Evolutionary conservation across 2,888 invertebrate genomes (phyloP), one percentile per base, ranked within the genome.

Genomic region (Craniophora ligustri): DNA sequence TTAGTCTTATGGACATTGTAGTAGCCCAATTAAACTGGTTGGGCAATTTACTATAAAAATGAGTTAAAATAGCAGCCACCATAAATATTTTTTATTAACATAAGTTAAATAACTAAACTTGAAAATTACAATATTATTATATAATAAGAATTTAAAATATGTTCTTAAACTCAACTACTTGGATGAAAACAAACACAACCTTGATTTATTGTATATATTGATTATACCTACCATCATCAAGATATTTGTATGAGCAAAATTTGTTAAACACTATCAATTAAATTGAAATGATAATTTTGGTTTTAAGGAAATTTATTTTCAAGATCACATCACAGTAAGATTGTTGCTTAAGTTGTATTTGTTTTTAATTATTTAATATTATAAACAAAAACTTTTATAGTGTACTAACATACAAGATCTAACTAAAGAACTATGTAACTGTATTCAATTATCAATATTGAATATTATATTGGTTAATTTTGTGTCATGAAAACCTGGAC

Each of bases 111-210:
- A 60, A 49, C 59, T 47, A 36, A 48, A 50, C 35, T 47, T 57
- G 46, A 71, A 67, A 30, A 53, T 49, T 44, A 53, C 16, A 56
- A n/a, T n/a, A n/a, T 63, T 67, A 55, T 63, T 67, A 67, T 39
- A 31, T 63, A 63, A 58, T 68, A 72, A 53, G 45, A 49, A 51
- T 72, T 51, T 34, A 48, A 49, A 55, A 26, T 15, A 15, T 30
- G 46, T 63, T 32, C 31, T 46, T 42, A 18, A 58, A 50, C 19
- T 34, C 26, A 26, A 34, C 13, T 40, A 41, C 66, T 45, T 61
- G 28, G 14, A 46, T 44, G 23, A 16, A 19, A 39, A 19, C 26
- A 39, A 15, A 46, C 5, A 30, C 26, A 41, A 60, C 23, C 36
- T 14, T n/a, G n/a, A n/a, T n/a, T n/a, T 42, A 32, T 46, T 62